Base-by-base conservation (phyloP, 2,888 invertebrate genomes). In the Drosophila picticornis region DNA sequence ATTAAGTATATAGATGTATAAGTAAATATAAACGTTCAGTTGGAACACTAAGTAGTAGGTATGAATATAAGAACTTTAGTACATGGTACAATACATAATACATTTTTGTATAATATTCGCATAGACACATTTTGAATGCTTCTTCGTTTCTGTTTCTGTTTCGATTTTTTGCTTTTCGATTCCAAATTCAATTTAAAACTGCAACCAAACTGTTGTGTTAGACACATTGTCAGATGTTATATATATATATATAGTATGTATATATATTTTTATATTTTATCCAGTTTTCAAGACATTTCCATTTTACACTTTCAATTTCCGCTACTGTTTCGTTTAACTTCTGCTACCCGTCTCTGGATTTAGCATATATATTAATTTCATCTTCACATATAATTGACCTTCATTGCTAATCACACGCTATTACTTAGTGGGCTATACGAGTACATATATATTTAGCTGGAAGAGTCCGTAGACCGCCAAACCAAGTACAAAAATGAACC, bases 361-460 rank as follows among this genome's bases (percentile, higher is more conserved):
- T 80, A 75, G 72, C 84, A 78, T 90, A 78, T 72, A 78, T 72
- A 85, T n/a, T n/a, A 83, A 77, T 88, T 90, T 83, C 81, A 75
- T 79, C 62, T 83, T 87, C 68, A 75, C 77, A 85, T 82, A 90
- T 88, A 88, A 88, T 88, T 88, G 88, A 88, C 88, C 91, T 90
- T 88, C 90, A 88, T 88, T 88, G 83, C 91, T 88, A 90, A 88
- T 88, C 88, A 88, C 88, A 87, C 88, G 83, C 84, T 88, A 84
- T 70, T 81, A 83, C 68, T 71, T 78, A 73, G 50, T 72, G 73
- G 60, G 66, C 64, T 62, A 64, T 57, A 76, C 66, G 53, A 71
- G 71, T 75, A 75, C 80, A 46, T 79, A 32, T 34, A 22, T 52
- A 34, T 40, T 36, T 74, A 60, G 75, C 69, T 75, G 73, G 75